Evolutionary conservation across 2,113 vertebrate genomes (phyloP).

Genomic region (Pygoscelis adeliae): DNA sequence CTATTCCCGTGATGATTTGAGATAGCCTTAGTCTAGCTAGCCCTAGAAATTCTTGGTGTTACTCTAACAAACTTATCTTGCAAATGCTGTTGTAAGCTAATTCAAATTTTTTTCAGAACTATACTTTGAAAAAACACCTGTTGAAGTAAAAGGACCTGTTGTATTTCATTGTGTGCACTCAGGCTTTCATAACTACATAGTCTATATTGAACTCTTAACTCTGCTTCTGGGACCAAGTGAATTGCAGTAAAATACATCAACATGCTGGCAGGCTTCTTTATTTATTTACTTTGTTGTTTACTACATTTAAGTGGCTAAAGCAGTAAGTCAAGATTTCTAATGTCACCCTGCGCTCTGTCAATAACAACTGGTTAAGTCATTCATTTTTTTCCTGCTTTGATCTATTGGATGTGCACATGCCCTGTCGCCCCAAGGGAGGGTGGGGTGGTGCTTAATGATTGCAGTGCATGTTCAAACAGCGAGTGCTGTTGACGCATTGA

Average conservation of each 20-base stretch:
- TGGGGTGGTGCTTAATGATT: not conserved
- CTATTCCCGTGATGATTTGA: not conserved
- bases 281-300: not conserved
- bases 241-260: not conserved
- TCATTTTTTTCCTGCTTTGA: not conserved
- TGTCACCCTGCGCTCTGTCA: not conserved
- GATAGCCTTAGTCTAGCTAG: not conserved
- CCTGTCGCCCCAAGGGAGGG: accelerated
- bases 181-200: not conserved
- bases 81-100: not conserved
- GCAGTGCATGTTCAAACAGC: not conserved
- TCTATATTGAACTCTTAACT: not conserved
- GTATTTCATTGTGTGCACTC: not conserved
- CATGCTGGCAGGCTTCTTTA: not conserved
- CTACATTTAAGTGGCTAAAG: not conserved
- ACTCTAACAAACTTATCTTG: not conserved
- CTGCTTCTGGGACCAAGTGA: not conserved
- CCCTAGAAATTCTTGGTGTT: not conserved
- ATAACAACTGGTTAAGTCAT: not conserved
- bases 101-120: not conserved
- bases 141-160: not conserved
- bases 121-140: not conserved
- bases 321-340: not conserved
- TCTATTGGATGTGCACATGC: not conserved
- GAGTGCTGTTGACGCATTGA: not conserved